Base-by-base conservation (phyloP, 2,797 vertebrate species). In the Rhinogobio ventralis region DNA sequence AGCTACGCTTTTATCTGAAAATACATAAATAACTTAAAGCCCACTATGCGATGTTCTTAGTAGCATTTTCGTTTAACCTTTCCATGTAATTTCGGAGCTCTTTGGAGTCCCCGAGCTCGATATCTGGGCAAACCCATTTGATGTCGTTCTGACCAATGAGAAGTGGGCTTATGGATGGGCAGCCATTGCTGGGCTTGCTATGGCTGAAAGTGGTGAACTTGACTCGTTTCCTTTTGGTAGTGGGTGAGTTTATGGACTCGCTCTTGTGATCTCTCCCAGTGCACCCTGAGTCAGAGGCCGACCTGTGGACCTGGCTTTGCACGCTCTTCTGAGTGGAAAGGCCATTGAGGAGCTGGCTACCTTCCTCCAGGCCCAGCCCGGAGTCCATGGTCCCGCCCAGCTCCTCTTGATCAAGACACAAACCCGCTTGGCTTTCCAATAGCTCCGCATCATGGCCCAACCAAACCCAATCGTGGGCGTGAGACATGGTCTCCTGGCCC, bases 401-500 rank as follows among this genome's bases (percentile, higher is more conserved):
- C 84, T 99, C 96, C 0, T 97, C 96, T 78, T 94, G 96, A 84
- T 95, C 96, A 0, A 95, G 93, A 0, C 95, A 96, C 0, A 93
- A 66, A 0, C 96, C 96, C 9, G 94, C 95, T 10, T 84, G 55
- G 73, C 91, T 92, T 89, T 96, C 96, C 90, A 95, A 90, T n/a
- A 96, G 94, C 78, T 96, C 96, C 0, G 94, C 94, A 82, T 97
- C 97, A 7, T 96, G 97, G 25, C 97, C 97, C 67, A 99, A 94
- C 98, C 98, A 99, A 68, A 99, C 97, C 98, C 98, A 99, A 92
- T 99, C 97, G 0, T 99, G 98, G 4, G 97, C 95, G 55, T 99
- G 98, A 2, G 95, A 92, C 96, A 96, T 93, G 62, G 95, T 88
- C 86, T 95, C 91, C 19, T 96, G 96, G 33, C 96, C 96, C 82